Evolutionary conservation across 2,113 vertebrate species (phyloP).

Genomic region (Bambusicola thoracicus): DNA sequence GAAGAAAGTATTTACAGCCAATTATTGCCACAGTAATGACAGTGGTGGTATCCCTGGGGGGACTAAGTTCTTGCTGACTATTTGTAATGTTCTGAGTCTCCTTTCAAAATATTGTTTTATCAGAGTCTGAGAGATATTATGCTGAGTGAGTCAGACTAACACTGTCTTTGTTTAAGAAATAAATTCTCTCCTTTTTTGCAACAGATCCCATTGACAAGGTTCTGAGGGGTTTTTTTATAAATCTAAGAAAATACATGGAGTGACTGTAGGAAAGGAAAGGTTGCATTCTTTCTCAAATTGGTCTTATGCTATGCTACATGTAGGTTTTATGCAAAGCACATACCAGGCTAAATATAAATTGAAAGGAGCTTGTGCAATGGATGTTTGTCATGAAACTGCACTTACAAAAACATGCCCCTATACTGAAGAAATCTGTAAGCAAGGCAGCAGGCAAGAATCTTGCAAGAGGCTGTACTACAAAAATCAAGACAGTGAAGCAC

Average conservation of each 20-base stretch:
- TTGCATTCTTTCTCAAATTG: background rate
- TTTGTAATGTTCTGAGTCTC: background rate
- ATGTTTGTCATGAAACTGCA: background rate
- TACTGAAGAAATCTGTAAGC: background rate
- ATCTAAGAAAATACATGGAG: background rate
- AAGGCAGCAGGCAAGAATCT: background rate
- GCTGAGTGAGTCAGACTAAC: background rate
- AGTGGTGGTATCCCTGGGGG: background rate
- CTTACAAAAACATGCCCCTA: background rate
- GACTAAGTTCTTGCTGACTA: background rate
- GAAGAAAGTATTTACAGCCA: background rate
- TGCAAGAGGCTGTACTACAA: background rate
- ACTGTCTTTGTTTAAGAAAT: background rate
- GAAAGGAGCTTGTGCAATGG: background rate
- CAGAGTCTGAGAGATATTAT: background rate
- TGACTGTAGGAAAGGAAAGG: background rate
- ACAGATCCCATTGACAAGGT: background rate
- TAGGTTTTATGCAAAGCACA: background rate
- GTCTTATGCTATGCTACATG: background rate
- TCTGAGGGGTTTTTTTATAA: background rate
- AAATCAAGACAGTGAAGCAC: background rate
- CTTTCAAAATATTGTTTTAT: background rate
- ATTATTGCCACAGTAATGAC: background rate
- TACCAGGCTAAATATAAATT: background rate
- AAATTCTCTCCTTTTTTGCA: background rate